A percentile compares a stretch with the other conserved stretches of the same genome.
These are phyloP conservation scores for Lomographa bimaculata DNA, from an alignment of 2,888 invertebrate species.

Conservation along the genomic window DNA sequence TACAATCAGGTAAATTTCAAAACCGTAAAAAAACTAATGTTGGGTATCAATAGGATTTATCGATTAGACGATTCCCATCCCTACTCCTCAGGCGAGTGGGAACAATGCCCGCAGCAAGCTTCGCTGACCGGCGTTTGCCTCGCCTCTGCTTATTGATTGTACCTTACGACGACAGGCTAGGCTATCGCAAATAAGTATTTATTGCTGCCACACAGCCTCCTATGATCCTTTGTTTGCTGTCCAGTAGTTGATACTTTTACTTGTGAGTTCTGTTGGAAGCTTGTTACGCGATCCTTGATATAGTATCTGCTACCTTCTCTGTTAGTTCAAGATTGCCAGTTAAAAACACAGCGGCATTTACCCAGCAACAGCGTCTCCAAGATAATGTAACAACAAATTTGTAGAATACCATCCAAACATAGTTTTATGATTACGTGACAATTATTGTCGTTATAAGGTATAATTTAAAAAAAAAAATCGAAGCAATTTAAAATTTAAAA, in stretches of 20 bases:
- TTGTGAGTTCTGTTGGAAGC: slow-evolving; percentile 6
- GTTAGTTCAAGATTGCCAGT: neutral
- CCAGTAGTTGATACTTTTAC: slow-evolving; percentile 21
- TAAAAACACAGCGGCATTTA: too few relatives aligned
- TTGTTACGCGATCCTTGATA: slow-evolving; percentile 3
- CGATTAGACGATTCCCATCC: slow-evolving; percentile 20
- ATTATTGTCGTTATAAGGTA: too few relatives aligned
- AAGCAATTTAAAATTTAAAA: too few relatives aligned
- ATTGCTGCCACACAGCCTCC: slow-evolving; percentile 65
- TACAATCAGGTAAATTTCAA: too few relatives aligned
- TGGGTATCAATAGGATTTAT: too few relatives aligned
- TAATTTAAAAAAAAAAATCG: too few relatives aligned
- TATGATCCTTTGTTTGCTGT: slow-evolving; percentile 36
- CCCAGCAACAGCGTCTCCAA: too few relatives aligned
- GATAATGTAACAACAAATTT: too few relatives aligned
- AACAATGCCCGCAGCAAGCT: slow-evolving; percentile 66
- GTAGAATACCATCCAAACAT: too few relatives aligned
- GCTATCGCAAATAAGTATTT: slow-evolving; percentile 78
- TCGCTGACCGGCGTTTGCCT: slow-evolving; percentile 50
- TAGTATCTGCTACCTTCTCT: neutral
- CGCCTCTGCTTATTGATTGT: slow-evolving; percentile 73
- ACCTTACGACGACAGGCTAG: slow-evolving; percentile 78
- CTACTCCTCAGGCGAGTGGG: slow-evolving; percentile 44
- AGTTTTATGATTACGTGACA: too few relatives aligned
- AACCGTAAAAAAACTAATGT: too few relatives aligned